Evolutionary conservation across 2,113 vertebrate species (phyloP).

Genomic region (Cricetomys ansorgei): DNA sequence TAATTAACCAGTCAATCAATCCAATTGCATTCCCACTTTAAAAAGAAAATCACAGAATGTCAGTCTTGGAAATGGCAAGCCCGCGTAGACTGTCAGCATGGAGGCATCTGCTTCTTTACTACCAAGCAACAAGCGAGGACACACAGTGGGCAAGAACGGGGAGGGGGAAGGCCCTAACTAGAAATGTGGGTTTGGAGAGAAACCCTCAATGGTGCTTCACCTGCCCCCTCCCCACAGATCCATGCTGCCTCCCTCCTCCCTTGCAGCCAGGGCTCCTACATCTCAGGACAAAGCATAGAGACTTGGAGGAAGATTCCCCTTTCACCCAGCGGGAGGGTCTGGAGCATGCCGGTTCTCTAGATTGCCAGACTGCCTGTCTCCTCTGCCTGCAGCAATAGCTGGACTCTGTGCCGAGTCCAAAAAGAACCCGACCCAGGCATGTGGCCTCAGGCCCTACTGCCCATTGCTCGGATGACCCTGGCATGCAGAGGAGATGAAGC

Average conservation of each 20-base stretch:
- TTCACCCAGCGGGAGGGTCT: neutral
- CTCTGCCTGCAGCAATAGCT: neutral
- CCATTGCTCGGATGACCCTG: neutral
- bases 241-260: neutral
- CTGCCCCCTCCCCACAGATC: neutral
- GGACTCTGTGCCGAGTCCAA: neutral
- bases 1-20: neutral
- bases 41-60: slow-evolving; percentile 46
- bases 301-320: neutral
- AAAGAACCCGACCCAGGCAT: neutral
- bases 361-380: neutral
- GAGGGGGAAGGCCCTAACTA: neutral
- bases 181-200: slow-evolving; percentile 15
- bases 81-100: neutral
- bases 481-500: neutral
- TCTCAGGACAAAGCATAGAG: neutral
- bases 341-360: neutral
- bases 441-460: neutral
- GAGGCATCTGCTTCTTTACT: neutral
- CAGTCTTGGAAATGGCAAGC: neutral
- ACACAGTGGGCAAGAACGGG: neutral
- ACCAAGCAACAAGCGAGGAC: neutral
- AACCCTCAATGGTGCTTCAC: neutral
- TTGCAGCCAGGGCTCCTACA: neutral
- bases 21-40: slow-evolving; percentile 30